These are phyloP conservation scores for Uropetala carovei DNA, from an alignment of 2,888 invertebrate species.

Conservation along the genomic window DNA sequence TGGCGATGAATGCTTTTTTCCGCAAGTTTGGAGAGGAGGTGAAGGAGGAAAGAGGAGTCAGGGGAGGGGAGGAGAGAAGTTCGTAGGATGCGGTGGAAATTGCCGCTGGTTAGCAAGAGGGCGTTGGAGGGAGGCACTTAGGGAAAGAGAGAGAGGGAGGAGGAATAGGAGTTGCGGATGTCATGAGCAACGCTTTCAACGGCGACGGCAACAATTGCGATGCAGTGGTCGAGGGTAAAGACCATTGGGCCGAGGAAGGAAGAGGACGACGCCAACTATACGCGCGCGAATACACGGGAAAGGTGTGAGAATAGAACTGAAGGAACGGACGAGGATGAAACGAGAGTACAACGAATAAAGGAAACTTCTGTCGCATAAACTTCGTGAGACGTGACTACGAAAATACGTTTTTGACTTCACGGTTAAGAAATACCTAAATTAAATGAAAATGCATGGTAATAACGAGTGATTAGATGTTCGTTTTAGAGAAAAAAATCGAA, in stretches of 20 bases:
- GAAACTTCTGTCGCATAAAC: too few species aligned
- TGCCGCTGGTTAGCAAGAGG: constrained; percentile 3
- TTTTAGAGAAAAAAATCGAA: too few species aligned
- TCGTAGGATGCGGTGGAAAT: not conserved
- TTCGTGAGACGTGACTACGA: too few species aligned
- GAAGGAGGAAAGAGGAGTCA: not conserved
- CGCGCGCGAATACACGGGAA: not conserved
- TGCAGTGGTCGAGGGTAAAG: not conserved
- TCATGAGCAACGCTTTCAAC: not conserved
- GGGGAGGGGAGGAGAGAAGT: too few species aligned
- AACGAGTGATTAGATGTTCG: too few species aligned
- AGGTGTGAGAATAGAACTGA: not conserved
- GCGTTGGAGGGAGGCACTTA: not conserved
- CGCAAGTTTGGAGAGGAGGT: not conserved
- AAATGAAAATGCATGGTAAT: too few species aligned
- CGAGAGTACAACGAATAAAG: not conserved
- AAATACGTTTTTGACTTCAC: too few species aligned
- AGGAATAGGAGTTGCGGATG: not conserved
- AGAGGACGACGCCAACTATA: not conserved
- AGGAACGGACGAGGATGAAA: not conserved
- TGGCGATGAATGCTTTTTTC: not conserved
- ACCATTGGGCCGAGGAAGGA: not conserved
- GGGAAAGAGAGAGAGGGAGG: not conserved
- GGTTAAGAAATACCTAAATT: too few species aligned
- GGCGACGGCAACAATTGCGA: not conserved